Base-by-base conservation (phyloP, 2,113 vertebrate genomes). In the Coracopsis vasa region DNA sequence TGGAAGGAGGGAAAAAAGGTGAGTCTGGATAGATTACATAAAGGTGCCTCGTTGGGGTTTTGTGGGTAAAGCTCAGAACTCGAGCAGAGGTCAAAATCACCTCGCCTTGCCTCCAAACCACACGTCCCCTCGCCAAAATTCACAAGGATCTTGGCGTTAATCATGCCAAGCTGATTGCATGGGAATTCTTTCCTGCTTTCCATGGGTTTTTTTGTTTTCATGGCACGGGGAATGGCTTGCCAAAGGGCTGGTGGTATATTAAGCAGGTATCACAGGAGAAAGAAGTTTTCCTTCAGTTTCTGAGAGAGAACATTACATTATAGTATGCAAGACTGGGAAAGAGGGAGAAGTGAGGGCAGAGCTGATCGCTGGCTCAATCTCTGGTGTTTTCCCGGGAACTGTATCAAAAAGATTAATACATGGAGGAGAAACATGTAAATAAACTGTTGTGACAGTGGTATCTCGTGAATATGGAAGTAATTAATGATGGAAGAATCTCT, bases 1-100 rank as follows among this genome's bases (percentile, higher is more conserved):
- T 97, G 99, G 99, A 67, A 98, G 99, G 92, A 98, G 99, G 92
- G 99, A 99, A 92, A 99, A 99, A 97, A 99, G 99, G 99, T 99
- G 97, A 99, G 98, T 91, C 16, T 58, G 88, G 41, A 19, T 31
- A 7, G 18, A 14, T 80, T 35, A 13, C 13, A 16, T 18, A 4
- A 21, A 27, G 54, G 24, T 2, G 0, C 24, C 78, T 65, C 21
- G 0, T 77, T 94, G 53, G 41, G 42, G 37, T 95, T 79, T 41
- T 2, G 5, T 23, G 53, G 31, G 53, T 58, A 61, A 82, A 80
- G 61, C 78, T 91, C 85, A 6, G 35, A 88, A 39, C 53, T 37
- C 0, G n/a, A 81, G 62, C 74, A 72, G 94, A 96, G 89, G 84
- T 94, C 77, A 81, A 64, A 86, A 84, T 42, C 88, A 73, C 80